These are phyloP conservation scores for Lagopus muta DNA, from an alignment of 2,113 vertebrate genomes.

Conservation along the genomic window DNA sequence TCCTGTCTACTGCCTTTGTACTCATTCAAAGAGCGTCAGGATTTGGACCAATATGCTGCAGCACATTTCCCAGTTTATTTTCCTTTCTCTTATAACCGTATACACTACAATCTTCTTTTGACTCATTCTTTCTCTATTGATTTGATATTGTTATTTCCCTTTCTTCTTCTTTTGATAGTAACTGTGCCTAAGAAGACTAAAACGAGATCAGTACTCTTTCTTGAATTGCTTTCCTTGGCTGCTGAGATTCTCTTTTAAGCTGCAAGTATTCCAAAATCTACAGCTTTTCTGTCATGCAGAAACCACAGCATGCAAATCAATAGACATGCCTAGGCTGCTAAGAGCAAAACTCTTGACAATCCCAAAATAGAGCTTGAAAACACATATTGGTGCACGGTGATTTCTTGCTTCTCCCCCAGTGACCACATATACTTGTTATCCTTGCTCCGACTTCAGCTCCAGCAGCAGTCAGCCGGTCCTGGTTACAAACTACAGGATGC, in stretches of 20 bases:
- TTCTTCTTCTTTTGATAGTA: neutral
- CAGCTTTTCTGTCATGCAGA: conserved; percentile 11
- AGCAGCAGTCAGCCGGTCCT: neutral
- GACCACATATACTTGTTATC: neutral
- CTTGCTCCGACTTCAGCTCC: neutral
- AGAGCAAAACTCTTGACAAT: neutral
- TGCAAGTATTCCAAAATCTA: conserved; percentile 32
- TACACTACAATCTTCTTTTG: neutral
- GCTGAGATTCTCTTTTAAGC: conserved; percentile 27
- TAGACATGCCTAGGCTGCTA: conserved; percentile 48
- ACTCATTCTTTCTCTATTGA: neutral
- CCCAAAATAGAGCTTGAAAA: conserved; percentile 23
- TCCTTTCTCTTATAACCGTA: neutral
- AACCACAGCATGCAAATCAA: conserved; percentile 62
- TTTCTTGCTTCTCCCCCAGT: neutral
- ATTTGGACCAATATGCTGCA: neutral
- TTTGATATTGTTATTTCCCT: conserved; percentile 46
- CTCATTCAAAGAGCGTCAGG: neutral
- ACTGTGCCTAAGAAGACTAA: neutral
- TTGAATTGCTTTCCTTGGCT: neutral
- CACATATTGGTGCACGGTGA: neutral
- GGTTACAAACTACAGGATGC: neutral
- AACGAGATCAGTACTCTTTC: neutral
- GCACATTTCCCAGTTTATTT: neutral
- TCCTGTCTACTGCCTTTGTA: conserved; percentile 4